Conservation (phyloP, 2,888 invertebrate genomes). For the Actias luna region DNA sequence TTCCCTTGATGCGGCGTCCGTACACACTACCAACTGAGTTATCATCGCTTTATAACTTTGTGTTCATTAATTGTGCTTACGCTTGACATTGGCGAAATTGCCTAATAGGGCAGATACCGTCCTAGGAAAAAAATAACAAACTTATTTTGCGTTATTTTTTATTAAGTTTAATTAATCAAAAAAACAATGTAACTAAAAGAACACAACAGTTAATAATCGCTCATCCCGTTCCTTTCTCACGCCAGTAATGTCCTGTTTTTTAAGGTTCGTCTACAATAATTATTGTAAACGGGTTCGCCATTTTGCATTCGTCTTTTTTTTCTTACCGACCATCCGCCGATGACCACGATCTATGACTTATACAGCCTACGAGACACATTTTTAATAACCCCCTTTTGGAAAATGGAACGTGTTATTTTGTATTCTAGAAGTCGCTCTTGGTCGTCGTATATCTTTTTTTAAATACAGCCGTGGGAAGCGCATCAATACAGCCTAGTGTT, state of each 20-base stretch:
- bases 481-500: constrained; percentile 23
- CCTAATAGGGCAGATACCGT: too few relatives aligned
- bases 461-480: constrained; percentile 33
- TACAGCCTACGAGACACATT: constrained; percentile 8
- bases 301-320: neutral
- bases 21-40: too few relatives aligned
- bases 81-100: too few relatives aligned
- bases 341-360: neutral
- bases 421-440: constrained; percentile 12
- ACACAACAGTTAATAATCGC: neutral
- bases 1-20: too few relatives aligned
- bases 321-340: neutral
- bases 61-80: too few relatives aligned
- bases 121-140: too few relatives aligned
- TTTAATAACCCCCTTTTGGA: constrained; percentile 1
- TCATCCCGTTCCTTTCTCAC: neutral
- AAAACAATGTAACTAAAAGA: neutral
- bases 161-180: neutral
- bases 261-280: neutral
- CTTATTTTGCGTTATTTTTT: too few relatives aligned
- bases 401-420: neutral
- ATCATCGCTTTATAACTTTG: too few relatives aligned
- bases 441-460: constrained; percentile 31
- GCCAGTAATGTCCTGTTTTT: neutral
- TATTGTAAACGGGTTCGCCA: neutral